These are phyloP conservation scores for Stramonita haemastoma DNA, from an alignment of 2,888 invertebrate genomes.

Conservation along the genomic window DNA sequence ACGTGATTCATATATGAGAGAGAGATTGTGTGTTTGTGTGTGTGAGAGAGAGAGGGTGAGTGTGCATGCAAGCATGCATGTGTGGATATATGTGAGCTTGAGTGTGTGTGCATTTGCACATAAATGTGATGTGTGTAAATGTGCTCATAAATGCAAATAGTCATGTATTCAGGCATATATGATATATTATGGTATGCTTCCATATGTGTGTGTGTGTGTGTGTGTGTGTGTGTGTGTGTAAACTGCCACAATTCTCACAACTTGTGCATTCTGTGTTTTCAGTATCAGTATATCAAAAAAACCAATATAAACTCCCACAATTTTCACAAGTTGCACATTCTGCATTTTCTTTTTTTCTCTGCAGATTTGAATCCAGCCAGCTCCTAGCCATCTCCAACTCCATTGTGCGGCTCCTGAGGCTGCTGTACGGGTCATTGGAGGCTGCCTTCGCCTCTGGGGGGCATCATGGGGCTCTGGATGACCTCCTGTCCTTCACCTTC, in stretches of 20 bases:
- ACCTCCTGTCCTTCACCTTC: slow-evolving; percentile 80
- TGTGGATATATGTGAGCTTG: not conserved
- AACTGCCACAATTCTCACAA: no score
- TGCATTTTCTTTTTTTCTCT: not conserved
- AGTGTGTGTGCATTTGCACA: not conserved
- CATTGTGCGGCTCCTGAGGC: slow-evolving; percentile 62
- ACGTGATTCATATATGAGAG: not conserved
- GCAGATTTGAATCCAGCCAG: slow-evolving; percentile 57
- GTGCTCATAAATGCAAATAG: no score
- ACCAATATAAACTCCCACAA: no score
- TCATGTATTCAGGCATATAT: no score
- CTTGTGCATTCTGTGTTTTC: no score
- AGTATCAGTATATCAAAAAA: no score
- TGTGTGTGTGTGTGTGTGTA: no score
- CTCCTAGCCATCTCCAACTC: slow-evolving; percentile 61
- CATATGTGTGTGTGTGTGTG: no score
- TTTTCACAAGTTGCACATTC: no score
- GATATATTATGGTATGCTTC: no score
- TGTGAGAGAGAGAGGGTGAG: not conserved
- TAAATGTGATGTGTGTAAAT: not conserved
- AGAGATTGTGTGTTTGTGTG: not conserved
- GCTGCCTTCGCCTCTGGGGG: slow-evolving; percentile 80
- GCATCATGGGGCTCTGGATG: slow-evolving; percentile 82
- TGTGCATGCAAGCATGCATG: not conserved
- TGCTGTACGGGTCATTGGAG: slow-evolving; percentile 67